These are phyloP conservation scores for Saturnia pavonia DNA, from an alignment of 2,888 invertebrate species.

Conservation along the genomic window DNA sequence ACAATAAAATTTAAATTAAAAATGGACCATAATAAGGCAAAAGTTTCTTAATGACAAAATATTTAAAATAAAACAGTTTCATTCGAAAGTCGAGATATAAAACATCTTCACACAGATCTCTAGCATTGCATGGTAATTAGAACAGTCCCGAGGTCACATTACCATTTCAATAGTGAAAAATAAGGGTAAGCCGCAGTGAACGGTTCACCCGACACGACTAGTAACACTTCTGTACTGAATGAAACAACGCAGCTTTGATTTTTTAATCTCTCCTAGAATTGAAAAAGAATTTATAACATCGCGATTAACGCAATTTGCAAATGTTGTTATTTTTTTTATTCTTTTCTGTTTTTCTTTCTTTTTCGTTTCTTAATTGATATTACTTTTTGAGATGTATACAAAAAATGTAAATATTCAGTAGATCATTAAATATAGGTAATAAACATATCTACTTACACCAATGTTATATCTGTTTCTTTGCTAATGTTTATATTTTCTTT, in stretches of 20 bases:
- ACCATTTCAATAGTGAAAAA: slow-evolving; percentile 73
- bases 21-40: background rate
- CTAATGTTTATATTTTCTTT: too few species aligned
- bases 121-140: slow-evolving; percentile 71
- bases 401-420: too few species aligned
- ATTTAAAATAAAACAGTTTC: background rate
- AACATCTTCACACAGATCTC: slow-evolving; percentile 22
- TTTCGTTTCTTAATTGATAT: too few species aligned
- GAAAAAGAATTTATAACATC: background rate
- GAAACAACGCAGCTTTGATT: background rate
- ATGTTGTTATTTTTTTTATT: background rate
- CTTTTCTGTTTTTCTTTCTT: too few species aligned
- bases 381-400: background rate
- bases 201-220: slow-evolving; percentile 25
- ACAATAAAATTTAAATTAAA: background rate
- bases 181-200: slow-evolving; percentile 48
- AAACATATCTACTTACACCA: too few species aligned
- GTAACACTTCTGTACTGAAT: slow-evolving; percentile 50
- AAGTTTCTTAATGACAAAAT: background rate
- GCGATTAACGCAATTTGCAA: background rate
- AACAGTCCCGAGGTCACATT: slow-evolving; percentile 56
- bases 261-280: slow-evolving; percentile 3
- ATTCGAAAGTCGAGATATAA: slow-evolving; percentile 9
- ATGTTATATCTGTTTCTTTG: too few species aligned
- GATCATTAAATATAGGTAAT: too few species aligned